Base-by-base conservation (phyloP, 2,888 invertebrate genomes). In the Poecilobothrus nobilitatus region DNA sequence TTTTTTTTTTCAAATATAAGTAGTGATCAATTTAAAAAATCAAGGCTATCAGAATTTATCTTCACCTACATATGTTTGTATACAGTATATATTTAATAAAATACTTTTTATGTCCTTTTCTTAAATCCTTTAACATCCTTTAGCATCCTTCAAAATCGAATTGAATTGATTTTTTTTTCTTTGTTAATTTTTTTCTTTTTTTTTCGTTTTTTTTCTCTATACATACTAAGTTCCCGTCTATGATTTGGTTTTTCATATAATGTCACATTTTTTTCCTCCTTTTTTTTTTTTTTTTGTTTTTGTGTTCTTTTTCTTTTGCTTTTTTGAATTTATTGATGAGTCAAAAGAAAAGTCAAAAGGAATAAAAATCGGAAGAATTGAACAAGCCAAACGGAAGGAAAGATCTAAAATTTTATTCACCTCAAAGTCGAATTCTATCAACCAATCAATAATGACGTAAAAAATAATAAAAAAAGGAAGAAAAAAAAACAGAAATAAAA, bases 331-430 rank as follows among this genome's bases (percentile, higher is more conserved):
- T n/a, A 53, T 53, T 53, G 53, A 53, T 53, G 53, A 53, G 18
- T n/a, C 53, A 53, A n/a, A 53, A 53, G 53, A 27, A 5, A n/a
- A 53, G 18, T 53, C 53, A 53, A 53, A 6, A 18, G n/a, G 53
- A 53, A 53, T 27, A 27, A 41, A 41, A 15, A 15, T 2, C 2
- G 53, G 18, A 53, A 53, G n/a, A 53, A 53, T 18, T 10, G 37
- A 37, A 53, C 15, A n/a, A 53, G 53, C n/a, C n/a, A n/a, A 53
- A 53, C 53, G 15, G n/a, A 53, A 53, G 15, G n/a, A 53, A 53
- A 53, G 53, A 53, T 53, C 53, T n/a, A 53, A 53, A 53, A 18
- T 53, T 53, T 53, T 53, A 53, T 53, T 53, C 53, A 53, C 53
- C 53, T 53, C 53, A 53, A 53, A 53, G 53, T 53, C 53, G 18